Conservation (phyloP, 92 coral and sea anemone genomes). For the Chrysogorgia sp. region DNA sequence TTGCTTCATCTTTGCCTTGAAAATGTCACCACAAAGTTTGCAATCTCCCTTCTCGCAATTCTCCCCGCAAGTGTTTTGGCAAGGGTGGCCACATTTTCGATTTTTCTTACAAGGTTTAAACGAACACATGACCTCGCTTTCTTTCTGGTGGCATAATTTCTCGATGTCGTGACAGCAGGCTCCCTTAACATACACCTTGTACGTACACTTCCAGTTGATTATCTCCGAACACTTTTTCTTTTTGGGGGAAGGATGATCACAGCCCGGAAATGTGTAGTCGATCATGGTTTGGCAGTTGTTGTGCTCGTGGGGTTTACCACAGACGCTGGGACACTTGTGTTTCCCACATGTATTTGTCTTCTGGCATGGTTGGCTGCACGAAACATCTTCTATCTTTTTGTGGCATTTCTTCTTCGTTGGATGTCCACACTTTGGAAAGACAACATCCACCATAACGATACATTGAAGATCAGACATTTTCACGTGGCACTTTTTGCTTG, state of each 20-base stretch:
- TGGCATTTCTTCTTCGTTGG: slow-evolving; percentile 7
- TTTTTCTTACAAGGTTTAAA: slow-evolving; percentile 34
- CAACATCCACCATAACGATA: neutral
- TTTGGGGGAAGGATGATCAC: too few species aligned
- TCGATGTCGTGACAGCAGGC: too few species aligned
- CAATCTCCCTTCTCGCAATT: slow-evolving; percentile 49
- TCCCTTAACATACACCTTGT: too few species aligned
- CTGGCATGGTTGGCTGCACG: slow-evolving; percentile 1
- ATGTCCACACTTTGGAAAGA: slow-evolving; percentile 9
- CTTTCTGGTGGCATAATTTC: too few species aligned
- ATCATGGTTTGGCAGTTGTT: slow-evolving; percentile 13
- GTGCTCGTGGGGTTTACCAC: slow-evolving; percentile 27
- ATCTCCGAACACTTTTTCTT: too few species aligned
- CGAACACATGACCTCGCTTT: slow-evolving; percentile 19
- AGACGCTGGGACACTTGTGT: neutral
- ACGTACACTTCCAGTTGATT: too few species aligned
- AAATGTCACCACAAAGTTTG: slow-evolving; percentile 21
- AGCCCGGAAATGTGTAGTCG: slow-evolving; percentile 38
- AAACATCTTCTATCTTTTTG: neutral
- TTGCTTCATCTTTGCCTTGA: slow-evolving; percentile 15
- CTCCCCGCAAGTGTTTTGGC: slow-evolving; percentile 42
- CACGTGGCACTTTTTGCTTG: slow-evolving; percentile 7
- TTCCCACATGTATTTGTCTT: slow-evolving; percentile 5
- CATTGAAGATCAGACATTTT: slow-evolving; percentile 14
- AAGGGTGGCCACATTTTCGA: slow-evolving; percentile 48